Base-by-base conservation (phyloP, 2,888 invertebrate genomes). In the Volucella zonaria region DNA sequence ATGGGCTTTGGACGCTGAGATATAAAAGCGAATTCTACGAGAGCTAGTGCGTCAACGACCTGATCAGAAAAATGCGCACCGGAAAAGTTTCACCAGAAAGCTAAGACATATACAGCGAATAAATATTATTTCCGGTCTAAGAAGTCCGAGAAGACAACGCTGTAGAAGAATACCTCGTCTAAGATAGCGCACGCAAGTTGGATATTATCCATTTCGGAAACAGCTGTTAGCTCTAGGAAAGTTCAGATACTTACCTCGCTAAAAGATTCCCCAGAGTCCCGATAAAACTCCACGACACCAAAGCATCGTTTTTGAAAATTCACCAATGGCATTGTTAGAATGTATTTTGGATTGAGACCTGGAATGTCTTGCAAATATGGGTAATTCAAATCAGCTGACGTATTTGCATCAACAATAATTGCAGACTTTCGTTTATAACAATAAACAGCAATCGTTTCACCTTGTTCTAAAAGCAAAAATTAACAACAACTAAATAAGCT, bases 311-410 rank as follows among this genome's bases (percentile, higher is more conserved):
- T 93, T 70, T 94, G 93, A 10, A 66, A 71, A 0, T 94, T 93
- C 45, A 93, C 93, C 1, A 95, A 91, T 1, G 95, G 95, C 89
- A 94, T 93, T 87, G 94, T 93, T 1, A 94, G 90, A 0, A 94
- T 94, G 0, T 93, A 92, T 89, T 93, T 93, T 0, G 94, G 82
- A 89, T 93, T 15, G 10, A 87, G 9, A 8, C 43, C 15, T 8
- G 78, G 62, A 18, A 94, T 92, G 59, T 92, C 93, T 45, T 94
- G 91, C 0, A 94, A 94, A 43, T 93, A 93, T 0, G 94, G 92
- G 90, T 94, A 94, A 56, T 94, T 90, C 1, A 92, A 89, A 89
- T 94, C 58, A 9, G 40, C 94, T 2, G 92, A 91, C 56, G 92
- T 91, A 15, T 94, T 93, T 87, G 94, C 94, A 31, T 93, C 93